A percentile compares a stretch with the other conserved stretches of the same genome.
These are phyloP conservation scores for Leptopilina clavipes DNA, from an alignment of 1,140 invertebrate genomes.

Conservation along the genomic window DNA sequence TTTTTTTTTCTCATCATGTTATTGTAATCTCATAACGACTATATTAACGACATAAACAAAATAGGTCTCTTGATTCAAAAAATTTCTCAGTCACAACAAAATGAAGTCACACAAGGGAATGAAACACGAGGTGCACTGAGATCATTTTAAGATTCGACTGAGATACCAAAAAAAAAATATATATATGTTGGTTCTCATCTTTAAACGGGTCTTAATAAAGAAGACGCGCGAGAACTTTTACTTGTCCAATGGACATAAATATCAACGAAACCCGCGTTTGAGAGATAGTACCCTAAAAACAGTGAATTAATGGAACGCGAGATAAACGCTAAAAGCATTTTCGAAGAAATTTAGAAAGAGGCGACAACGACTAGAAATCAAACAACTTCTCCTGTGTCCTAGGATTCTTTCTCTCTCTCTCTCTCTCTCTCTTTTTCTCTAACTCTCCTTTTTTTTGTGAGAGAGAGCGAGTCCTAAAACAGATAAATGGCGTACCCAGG, in stretches of 20 bases:
- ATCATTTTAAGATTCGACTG: conserved; percentile 28
- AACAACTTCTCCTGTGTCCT: conserved; percentile 8
- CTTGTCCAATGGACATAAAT: conserved; percentile 48
- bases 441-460: neutral
- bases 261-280: conserved; percentile 51
- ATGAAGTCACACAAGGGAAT: neutral
- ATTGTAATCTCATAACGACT: conserved; percentile 12
- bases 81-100: conserved; percentile 1
- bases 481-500: conserved; percentile 18
- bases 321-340: conserved; percentile 66
- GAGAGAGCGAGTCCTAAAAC: neutral
- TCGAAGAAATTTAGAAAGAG: conserved; percentile 60
- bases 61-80: neutral
- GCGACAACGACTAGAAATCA: conserved; percentile 35
- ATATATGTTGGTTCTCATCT: neutral
- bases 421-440: too few species aligned
- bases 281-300: conserved; percentile 49
- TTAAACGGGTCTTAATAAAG: conserved; percentile 40
- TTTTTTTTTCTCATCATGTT: neutral
- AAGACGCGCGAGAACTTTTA: conserved; percentile 34
- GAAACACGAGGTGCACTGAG: conserved; percentile 26
- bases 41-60: conserved; percentile 30
- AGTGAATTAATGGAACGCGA: conserved; percentile 59
- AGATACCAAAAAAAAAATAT: too few species aligned
- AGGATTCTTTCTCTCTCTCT: neutral